These are phyloP conservation scores for Callorhinus ursinus DNA, from an alignment of 2,113 vertebrate species.

Conservation along the genomic window DNA sequence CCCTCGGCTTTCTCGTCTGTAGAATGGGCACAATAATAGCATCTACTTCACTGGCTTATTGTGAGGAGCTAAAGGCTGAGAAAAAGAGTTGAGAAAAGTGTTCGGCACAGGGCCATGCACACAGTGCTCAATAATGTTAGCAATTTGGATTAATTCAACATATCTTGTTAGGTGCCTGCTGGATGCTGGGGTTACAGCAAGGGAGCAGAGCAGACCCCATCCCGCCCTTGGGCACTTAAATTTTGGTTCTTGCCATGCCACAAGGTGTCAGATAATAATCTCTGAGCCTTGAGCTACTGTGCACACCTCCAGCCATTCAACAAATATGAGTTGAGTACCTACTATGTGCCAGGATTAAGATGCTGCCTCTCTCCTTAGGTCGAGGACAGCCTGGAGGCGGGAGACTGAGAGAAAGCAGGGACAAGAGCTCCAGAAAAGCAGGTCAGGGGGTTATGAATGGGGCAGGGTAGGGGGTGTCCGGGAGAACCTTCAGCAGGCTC, in stretches of 20 bases:
- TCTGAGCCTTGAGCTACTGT: not conserved
- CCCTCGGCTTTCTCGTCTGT: not conserved
- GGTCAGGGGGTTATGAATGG: not conserved
- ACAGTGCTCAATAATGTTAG: not conserved
- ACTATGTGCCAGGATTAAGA: not conserved
- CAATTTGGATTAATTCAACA: fast-evolving
- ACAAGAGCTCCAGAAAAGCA: not conserved
- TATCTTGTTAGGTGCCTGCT: not conserved
- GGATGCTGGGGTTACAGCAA: too few relatives aligned
- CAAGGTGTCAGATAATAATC: not conserved
- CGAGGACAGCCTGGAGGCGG: not conserved
- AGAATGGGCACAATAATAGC: not conserved
- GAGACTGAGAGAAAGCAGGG: not conserved
- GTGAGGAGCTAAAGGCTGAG: not conserved
- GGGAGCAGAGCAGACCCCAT: not conserved
- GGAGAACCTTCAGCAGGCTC: not conserved
- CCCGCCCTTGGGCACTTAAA: fast-evolving
- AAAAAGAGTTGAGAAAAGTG: not conserved
- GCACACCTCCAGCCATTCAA: not conserved
- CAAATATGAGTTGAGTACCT: not conserved
- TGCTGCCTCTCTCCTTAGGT: not conserved
- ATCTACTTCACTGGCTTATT: not conserved
- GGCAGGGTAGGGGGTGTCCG: fast-evolving
- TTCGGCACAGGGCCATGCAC: fast-evolving
- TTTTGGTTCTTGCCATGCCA: not conserved